Conservation (phyloP, 2,797 vertebrate species). For the Helostoma temminkii region DNA sequence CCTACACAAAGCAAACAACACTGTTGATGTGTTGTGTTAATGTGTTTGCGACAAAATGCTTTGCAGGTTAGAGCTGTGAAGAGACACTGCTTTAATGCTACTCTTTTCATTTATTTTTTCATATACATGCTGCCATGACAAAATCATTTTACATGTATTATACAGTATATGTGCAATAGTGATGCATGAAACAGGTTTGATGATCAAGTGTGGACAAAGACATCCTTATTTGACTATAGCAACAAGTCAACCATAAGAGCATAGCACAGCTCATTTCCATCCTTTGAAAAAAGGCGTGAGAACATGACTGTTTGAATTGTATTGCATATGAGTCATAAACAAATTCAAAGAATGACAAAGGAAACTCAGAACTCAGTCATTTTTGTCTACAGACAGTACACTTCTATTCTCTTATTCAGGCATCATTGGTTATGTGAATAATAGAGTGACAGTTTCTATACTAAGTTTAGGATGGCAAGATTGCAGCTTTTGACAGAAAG, state of each 20-base stretch:
- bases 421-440: conserved; percentile 51
- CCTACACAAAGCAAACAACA: conserved; percentile 63
- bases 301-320: conserved; percentile 52
- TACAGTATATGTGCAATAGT: conserved; percentile 3
- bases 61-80: conserved; percentile 26
- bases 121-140: conserved; percentile 9
- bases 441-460: conserved; percentile 59
- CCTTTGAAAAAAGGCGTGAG: conserved; percentile 38
- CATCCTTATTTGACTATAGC: conserved; percentile 61
- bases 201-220: conserved; percentile 55
- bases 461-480: conserved; percentile 42
- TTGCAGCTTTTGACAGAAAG: conserved; percentile 59
- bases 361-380: conserved; percentile 50
- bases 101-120: conserved; percentile 36
- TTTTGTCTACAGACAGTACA: conserved; percentile 34
- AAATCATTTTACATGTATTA: conserved; percentile 16
- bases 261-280: conserved; percentile 64
- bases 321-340: conserved; percentile 60
- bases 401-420: conserved; percentile 51
- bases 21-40: conserved; percentile 33
- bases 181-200: conserved; percentile 38
- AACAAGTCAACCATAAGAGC: conserved; percentile 37
- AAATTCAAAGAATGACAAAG: conserved; percentile 43
- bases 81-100: conserved; percentile 20
- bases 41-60: conserved; percentile 41